Conservation (phyloP, 2,113 vertebrate species). For the Etia nguti region DNA sequence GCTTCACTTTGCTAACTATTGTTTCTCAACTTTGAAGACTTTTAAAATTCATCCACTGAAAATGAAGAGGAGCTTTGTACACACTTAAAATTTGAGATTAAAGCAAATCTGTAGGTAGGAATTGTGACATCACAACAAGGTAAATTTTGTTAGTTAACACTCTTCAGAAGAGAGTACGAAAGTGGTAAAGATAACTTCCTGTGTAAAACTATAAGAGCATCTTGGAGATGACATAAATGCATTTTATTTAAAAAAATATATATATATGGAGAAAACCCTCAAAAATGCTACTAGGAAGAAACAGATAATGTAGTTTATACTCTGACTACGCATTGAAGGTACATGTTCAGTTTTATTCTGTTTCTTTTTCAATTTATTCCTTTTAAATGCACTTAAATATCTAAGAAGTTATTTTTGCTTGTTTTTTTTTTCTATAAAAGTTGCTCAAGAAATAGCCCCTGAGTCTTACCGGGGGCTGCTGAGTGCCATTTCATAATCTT, state of each 20-base stretch:
- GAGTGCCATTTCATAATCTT: not conserved
- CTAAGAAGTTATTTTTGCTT: not conserved
- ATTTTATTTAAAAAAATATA: not conserved
- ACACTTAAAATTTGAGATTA: not conserved
- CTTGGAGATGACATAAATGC: not conserved
- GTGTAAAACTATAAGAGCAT: not conserved
- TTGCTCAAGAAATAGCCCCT: not conserved
- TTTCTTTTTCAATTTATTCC: rapidly evolving
- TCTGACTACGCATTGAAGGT: not conserved
- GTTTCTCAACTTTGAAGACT: not conserved
- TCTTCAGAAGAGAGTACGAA: not conserved
- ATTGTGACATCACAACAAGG: not conserved
- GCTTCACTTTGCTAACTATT: not conserved
- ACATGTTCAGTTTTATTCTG: not conserved
- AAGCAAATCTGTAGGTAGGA: not conserved
- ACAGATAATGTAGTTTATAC: not conserved
- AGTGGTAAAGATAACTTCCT: not conserved
- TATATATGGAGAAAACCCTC: not conserved
- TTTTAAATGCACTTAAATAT: not conserved
- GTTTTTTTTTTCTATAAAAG: not conserved
- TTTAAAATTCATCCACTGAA: not conserved
- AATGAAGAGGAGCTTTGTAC: not conserved
- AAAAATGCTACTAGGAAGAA: not conserved
- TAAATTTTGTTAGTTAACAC: not conserved
- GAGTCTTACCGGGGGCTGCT: not conserved